Conservation (phyloP, 2,888 invertebrate genomes). For the Athrips mouffetella region DNA sequence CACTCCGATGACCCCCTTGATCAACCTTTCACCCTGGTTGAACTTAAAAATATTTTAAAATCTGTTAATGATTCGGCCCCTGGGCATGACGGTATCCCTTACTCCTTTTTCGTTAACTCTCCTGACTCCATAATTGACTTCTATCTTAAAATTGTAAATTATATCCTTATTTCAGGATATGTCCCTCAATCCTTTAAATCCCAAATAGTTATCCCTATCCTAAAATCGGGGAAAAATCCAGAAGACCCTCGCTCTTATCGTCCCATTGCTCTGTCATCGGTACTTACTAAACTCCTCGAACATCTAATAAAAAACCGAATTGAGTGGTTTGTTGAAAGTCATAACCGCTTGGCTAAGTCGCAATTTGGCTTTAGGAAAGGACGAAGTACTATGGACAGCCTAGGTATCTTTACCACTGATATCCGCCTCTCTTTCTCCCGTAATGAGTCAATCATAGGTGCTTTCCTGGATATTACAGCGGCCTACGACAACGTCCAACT, state of each 20-base stretch:
- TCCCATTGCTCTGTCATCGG: not conserved
- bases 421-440: not conserved
- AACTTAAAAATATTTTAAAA: not conserved
- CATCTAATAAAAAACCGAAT: no score
- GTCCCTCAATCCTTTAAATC: not conserved
- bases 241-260: not conserved
- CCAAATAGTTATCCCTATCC: not conserved
- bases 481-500: no score
- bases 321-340: no score
- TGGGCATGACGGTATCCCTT: not conserved
- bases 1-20: not conserved
- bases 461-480: no score
- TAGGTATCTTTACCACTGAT: not conserved
- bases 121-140: not conserved
- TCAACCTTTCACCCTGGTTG: not conserved
- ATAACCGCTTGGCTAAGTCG: no score
- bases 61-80: not conserved
- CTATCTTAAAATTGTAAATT: not conserved
- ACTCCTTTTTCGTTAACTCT: conserved; percentile 11
- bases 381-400: no score
- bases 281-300: no score
- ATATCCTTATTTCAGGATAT: not conserved
- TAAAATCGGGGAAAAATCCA: not conserved
- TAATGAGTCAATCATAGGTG: not conserved
- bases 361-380: no score